A percentile compares a stretch with the other conserved stretches of the same genome.
Evolutionary conservation across 2,113 vertebrate species (phyloP).

Genomic region (Oceanites oceanicus): DNA sequence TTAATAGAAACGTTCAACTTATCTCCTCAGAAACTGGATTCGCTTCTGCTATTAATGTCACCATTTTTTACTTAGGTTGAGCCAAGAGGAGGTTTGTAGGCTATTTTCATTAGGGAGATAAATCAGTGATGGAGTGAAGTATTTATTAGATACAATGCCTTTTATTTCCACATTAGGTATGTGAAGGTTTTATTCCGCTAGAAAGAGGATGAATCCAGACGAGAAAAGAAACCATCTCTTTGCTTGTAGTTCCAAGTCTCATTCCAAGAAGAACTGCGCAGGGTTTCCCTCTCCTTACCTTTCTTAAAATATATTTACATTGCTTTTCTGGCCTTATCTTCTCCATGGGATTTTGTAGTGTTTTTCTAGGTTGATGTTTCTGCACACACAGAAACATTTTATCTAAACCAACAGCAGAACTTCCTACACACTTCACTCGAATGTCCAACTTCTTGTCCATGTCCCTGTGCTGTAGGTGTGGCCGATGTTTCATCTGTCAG

Average conservation of each 20-base stretch:
- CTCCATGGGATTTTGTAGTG: not conserved
- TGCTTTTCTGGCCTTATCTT: not conserved
- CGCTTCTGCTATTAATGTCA: not conserved
- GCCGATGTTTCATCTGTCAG: not conserved
- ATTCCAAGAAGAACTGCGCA: not conserved
- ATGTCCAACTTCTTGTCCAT: not conserved
- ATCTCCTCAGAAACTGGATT: constrained; percentile 9
- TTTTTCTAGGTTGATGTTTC: not conserved
- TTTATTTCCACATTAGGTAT: not conserved
- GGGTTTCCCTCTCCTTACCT: not conserved
- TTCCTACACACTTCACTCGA: not conserved
- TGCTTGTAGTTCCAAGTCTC: not conserved
- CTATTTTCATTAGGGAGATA: constrained; percentile 2
- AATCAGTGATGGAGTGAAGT: not conserved
- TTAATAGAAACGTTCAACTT: not conserved
- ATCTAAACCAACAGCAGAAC: not conserved
- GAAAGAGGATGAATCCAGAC: not conserved
- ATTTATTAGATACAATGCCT: not conserved
- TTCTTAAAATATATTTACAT: not conserved
- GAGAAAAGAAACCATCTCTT: not conserved
- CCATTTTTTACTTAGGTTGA: not conserved
- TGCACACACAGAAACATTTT: not conserved
- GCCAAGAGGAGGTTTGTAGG: not conserved
- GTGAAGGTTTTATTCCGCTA: not conserved
- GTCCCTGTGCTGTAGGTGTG: not conserved